A percentile compares a stretch with the other conserved stretches of the same genome.
phyloP scores from a whole-genome alignment of 2,113 vertebrate species.

The Daboia siamensis region DNA sequence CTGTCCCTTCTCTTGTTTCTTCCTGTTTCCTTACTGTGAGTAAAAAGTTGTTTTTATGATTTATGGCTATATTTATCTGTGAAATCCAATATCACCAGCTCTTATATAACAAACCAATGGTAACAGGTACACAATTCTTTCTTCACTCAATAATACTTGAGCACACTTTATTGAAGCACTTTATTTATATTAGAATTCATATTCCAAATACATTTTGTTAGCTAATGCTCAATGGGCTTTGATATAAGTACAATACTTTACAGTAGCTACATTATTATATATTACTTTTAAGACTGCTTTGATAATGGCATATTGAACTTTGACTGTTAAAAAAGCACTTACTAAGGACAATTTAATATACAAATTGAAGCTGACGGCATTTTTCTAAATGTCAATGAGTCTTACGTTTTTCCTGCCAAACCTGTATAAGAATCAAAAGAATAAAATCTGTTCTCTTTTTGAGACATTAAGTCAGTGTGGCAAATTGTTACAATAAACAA shows the following conservation, averaged over 20 bases:
- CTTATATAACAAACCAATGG: neutral
- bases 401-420: neutral
- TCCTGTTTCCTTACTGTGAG: neutral
- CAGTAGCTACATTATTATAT: neutral
- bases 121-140: neutral
- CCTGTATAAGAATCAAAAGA: neutral
- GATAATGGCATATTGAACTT: neutral
- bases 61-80: neutral
- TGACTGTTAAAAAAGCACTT: neutral
- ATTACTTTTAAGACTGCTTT: neutral
- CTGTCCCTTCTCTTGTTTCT: neutral
- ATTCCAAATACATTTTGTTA: neutral
- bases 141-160: neutral
- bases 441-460: neutral
- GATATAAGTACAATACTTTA: neutral
- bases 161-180: neutral
- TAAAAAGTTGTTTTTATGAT: neutral
- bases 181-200: neutral
- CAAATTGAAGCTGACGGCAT: neutral
- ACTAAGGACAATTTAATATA: neutral
- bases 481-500: neutral
- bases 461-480: neutral
- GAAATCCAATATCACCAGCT: neutral
- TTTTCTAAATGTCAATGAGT: neutral
- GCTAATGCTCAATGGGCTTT: neutral